Conservation (phyloP, 2,888 invertebrate species). For the Branchipolynoe longqiensis region DNA sequence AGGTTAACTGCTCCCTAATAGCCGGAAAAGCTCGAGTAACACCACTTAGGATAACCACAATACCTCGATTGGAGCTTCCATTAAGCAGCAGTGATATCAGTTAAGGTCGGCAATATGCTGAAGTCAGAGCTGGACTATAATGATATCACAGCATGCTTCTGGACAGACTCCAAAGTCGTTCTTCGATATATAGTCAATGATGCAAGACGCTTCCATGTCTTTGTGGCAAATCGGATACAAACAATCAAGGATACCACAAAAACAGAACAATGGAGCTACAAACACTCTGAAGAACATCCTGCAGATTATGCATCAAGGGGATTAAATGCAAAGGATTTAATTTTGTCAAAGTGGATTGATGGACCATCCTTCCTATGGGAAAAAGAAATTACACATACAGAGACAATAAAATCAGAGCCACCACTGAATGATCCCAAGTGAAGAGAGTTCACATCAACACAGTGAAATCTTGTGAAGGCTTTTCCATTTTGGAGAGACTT, state of each 20-base stretch:
- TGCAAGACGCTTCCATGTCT: constrained; percentile 69
- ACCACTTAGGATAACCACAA: constrained; percentile 53
- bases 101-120: constrained; percentile 54
- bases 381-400: background rate
- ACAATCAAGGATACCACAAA: constrained; percentile 66
- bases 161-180: constrained; percentile 63
- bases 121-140: constrained; percentile 55
- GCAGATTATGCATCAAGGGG: constrained; percentile 73
- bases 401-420: background rate
- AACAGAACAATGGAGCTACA: constrained; percentile 69
- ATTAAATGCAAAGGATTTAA: constrained; percentile 60
- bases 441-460: background rate
- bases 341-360: constrained; percentile 52
- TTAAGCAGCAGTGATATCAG: constrained; percentile 59
- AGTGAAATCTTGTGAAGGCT: background rate
- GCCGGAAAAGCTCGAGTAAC: constrained; percentile 60
- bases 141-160: constrained; percentile 56
- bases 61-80: constrained; percentile 62
- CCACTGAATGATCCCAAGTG: constrained; percentile 51
- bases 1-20: constrained; percentile 59
- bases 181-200: constrained; percentile 63
- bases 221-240: constrained; percentile 70
- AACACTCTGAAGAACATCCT: constrained; percentile 72
- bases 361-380: constrained; percentile 64
- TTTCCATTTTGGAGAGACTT: constrained; percentile 4